A percentile compares a stretch with the other conserved stretches of the same genome.
phyloP scores from a whole-genome alignment of 2,888 invertebrate genomes.

The Anarsia innoxiella region DNA sequence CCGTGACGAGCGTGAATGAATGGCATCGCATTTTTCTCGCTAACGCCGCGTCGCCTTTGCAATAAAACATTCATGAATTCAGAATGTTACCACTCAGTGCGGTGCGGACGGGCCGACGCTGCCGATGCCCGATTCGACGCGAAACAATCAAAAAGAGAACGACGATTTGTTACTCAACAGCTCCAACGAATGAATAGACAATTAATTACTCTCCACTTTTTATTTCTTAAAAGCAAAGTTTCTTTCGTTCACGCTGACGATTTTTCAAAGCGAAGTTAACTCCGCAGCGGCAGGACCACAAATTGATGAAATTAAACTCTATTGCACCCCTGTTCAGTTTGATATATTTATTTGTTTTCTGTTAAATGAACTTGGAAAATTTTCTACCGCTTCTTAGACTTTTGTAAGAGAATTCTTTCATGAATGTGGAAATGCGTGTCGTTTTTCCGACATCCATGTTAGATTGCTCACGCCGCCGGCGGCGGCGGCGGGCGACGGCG shows the following conservation, averaged over 20 bases:
- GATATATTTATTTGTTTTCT: no score
- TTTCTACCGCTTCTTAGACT: no score
- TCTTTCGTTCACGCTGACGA: background rate
- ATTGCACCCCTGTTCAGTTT: slow-evolving; percentile 1
- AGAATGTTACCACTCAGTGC: slow-evolving; percentile 54
- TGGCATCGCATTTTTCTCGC: slow-evolving; percentile 64
- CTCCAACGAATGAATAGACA: slow-evolving; percentile 14
- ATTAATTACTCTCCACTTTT: slow-evolving; percentile 12
- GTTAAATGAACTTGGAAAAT: no score
- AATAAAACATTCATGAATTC: slow-evolving; percentile 70
- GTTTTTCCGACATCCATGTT: slow-evolving; percentile 46
- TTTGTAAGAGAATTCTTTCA: no score
- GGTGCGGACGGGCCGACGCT: slow-evolving; percentile 34
- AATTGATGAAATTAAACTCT: background rate
- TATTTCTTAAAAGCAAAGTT: slow-evolving; percentile 11
- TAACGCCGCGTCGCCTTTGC: slow-evolving; percentile 53
- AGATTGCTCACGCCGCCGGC: slow-evolving; percentile 39
- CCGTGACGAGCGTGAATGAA: slow-evolving; percentile 67
- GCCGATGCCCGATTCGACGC: no score
- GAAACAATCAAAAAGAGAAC: slow-evolving; percentile 26
- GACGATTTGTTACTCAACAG: slow-evolving; percentile 13
- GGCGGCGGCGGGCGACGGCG: no score
- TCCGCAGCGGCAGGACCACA: background rate
- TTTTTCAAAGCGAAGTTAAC: slow-evolving; percentile 1
- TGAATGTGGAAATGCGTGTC: no score